Base-by-base conservation (phyloP, 2,797 vertebrate genomes). In the Helicolenus hilgendorfi region DNA sequence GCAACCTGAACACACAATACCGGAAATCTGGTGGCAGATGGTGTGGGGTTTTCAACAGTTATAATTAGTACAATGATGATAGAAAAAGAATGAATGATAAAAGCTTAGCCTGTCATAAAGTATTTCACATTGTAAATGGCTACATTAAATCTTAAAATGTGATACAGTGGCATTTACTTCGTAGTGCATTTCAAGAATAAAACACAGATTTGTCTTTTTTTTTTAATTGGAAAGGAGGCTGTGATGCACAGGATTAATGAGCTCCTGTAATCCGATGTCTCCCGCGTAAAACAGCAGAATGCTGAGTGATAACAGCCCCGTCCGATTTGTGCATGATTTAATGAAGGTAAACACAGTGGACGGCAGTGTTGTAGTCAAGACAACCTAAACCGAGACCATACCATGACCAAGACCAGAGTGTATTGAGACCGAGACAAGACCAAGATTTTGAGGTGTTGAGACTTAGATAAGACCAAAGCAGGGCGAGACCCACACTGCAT, bases 341-440 rank as follows among this genome's bases (percentile, higher is more conserved):
- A 74, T 67, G 27, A 74, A 81, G 27, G n/a, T 49, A 74, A 74
- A 67, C 33, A 68, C 53, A 74, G 53, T 11, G 65, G 10, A 55
- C 5, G 4, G 20, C 7, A 0, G 41, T 18, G 41, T 8, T 18
- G 15, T 45, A 45, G 41, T 45, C 41, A 45, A 45, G 41, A 45
- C 41, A 18, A 18, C 41, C 41, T 45, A 45, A 18, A 45, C 0
- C 41, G 41, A 45, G 41, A 45, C 41, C 41, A 45, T 18, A 45
- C 8, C 15, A 45, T 45, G 41, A 18, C 15, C 15, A 45, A 45
- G 0, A 45, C 15, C 15, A 18, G 41, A 45, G 6, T 18, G 41
- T 18, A 45, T 45, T 15, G 15, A 45, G 41, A 45, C 41, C 15
- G 41, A 45, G 41, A 18, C 6, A 45, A 45, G 41, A 45, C 0